phyloP scores from a whole-genome alignment of 2,113 vertebrate species.

The Gasterosteus nipponicus region DNA sequence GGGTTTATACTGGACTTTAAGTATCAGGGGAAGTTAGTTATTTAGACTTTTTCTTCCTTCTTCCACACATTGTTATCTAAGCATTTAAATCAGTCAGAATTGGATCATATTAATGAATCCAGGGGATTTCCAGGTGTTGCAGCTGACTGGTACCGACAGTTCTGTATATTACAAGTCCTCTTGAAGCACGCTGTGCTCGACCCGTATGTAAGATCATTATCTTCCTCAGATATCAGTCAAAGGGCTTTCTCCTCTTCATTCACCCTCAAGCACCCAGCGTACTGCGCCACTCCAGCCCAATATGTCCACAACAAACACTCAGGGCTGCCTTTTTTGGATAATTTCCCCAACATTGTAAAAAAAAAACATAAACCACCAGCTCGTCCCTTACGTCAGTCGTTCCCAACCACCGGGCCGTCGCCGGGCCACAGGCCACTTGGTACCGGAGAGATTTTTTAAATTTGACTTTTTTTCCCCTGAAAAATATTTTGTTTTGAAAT shows the following conservation, averaged over 20 bases:
- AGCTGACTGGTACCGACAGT: conserved; percentile 7
- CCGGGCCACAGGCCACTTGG: too few species aligned
- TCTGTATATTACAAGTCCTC: conserved; percentile 41
- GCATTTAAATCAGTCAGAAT: background rate
- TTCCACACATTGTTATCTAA: too few species aligned
- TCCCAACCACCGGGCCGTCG: too few species aligned
- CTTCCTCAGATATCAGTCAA: conserved; percentile 64
- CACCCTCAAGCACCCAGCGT: conserved; percentile 56
- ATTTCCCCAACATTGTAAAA: too few species aligned
- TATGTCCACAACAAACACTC: conserved; percentile 52
- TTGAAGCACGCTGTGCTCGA: conserved; percentile 49
- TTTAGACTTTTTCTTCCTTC: background rate
- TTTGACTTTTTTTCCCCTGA: too few species aligned
- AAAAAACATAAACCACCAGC: conserved; percentile 8
- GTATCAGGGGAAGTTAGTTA: background rate
- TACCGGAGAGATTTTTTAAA: too few species aligned
- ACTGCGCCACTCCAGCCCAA: conserved; percentile 58
- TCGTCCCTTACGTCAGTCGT: background rate
- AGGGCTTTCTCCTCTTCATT: conserved; percentile 65
- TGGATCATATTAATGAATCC: background rate
- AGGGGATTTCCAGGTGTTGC: conserved; percentile 17
- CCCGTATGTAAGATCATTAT: conserved; percentile 60
- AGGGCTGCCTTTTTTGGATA: background rate
- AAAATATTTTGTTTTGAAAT: too few species aligned
- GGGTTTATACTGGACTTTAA: background rate